Evolutionary conservation across 2,113 vertebrate genomes (phyloP).

Genomic region (Eubucco bourcierii): DNA sequence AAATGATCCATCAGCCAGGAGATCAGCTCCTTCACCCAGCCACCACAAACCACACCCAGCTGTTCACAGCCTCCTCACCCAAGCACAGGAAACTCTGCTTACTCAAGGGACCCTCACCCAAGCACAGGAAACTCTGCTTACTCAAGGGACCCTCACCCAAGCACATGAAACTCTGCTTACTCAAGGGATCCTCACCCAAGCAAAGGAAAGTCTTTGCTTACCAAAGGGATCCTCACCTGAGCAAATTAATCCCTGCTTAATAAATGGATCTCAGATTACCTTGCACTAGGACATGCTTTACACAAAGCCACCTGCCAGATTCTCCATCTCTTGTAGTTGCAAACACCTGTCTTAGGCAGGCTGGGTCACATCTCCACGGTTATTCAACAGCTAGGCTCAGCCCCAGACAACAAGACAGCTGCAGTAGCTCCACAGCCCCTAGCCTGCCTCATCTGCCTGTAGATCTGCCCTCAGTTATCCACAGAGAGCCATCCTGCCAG

Average conservation of each 20-base stretch:
- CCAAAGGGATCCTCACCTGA: not conserved
- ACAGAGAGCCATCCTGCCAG: not conserved
- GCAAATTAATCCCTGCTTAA: too few species aligned
- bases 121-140: too few species aligned
- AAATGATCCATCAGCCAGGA: not conserved
- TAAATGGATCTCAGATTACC: not conserved
- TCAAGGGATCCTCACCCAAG: not conserved
- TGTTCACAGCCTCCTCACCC: not conserved
- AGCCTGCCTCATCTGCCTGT: not conserved
- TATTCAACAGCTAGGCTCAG: not conserved
- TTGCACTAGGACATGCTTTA: not conserved
- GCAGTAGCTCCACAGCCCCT: not conserved
- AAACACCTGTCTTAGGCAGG: not conserved
- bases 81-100: not conserved
- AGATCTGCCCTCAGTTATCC: not conserved
- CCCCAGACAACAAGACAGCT: not conserved
- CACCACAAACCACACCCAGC: not conserved
- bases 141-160: not conserved
- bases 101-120: not conserved
- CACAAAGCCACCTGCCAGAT: not conserved
- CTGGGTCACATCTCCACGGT: not conserved
- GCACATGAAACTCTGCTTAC: not conserved
- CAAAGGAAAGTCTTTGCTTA: too few species aligned
- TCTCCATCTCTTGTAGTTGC: not conserved
- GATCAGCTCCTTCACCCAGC: not conserved